Evolutionary conservation across 1,140 invertebrate genomes (phyloP).

Genomic region (Saxidomus purpurata): DNA sequence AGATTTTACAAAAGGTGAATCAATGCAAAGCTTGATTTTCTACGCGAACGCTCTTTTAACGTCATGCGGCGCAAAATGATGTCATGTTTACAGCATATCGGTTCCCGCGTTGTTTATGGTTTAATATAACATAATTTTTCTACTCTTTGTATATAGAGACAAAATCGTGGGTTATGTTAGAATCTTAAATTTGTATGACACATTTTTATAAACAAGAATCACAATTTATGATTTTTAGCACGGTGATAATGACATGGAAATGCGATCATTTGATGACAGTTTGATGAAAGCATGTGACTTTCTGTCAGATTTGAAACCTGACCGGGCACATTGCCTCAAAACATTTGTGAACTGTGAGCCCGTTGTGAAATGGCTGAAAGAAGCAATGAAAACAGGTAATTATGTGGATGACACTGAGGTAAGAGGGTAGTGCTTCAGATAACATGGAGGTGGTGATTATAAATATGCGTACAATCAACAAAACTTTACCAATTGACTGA

Average conservation of each 20-base stretch:
- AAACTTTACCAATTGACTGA: neutral
- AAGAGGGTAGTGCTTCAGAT: neutral
- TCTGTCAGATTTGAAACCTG: conserved; percentile 66
- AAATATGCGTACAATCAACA: neutral
- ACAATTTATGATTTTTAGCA: neutral
- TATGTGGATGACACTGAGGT: neutral
- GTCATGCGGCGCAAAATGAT: too few relatives aligned
- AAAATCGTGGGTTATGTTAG: neutral
- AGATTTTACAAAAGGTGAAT: too few relatives aligned
- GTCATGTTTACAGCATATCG: neutral
- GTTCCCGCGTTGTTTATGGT: neutral
- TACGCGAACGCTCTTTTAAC: too few relatives aligned
- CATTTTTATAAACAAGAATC: neutral
- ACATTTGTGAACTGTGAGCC: conserved; percentile 71
- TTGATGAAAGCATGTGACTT: conserved; percentile 68
- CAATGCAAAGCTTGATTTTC: too few relatives aligned
- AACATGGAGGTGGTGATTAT: neutral
- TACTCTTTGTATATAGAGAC: neutral
- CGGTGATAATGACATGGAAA: conserved; percentile 26
- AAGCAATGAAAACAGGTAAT: conserved; percentile 72
- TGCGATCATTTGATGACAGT: conserved; percentile 70
- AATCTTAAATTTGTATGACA: neutral
- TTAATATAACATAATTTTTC: neutral
- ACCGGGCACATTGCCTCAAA: conserved; percentile 70
- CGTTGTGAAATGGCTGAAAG: conserved; percentile 79